Evolutionary conservation across 2,888 invertebrate species (phyloP).

Genomic region (Scaptomyza caliginosa): DNA sequence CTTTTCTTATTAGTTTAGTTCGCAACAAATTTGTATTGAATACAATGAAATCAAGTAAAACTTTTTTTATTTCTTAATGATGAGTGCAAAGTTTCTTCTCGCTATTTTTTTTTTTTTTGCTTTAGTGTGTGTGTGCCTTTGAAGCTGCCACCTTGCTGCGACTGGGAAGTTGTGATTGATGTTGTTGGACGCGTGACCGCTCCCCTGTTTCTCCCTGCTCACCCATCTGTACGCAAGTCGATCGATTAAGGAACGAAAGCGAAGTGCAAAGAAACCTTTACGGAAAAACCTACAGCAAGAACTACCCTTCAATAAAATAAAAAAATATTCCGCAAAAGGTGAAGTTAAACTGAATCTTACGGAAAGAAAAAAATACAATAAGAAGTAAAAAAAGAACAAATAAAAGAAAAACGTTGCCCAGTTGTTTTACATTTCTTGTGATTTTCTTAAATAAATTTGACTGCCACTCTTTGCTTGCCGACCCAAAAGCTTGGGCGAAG

Average conservation of each 20-base stretch:
- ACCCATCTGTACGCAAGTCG: conserved; percentile 24
- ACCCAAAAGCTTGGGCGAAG: neutral
- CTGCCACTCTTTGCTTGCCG: conserved; percentile 26
- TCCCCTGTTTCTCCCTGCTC: no score
- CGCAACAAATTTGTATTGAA: no score
- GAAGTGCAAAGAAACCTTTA: conserved; percentile 46
- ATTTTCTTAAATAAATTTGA: conserved; percentile 78
- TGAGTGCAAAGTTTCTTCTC: neutral
- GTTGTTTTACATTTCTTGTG: conserved; percentile 75
- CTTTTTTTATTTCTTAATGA: no score
- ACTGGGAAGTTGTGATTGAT: conserved; percentile 55
- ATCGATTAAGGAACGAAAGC: conserved; percentile 51
- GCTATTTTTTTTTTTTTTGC: conserved; percentile 1
- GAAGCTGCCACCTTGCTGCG: conserved; percentile 36
- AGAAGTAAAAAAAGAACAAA: conserved; percentile 49
- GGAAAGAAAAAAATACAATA: conserved; percentile 15
- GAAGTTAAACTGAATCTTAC: conserved; percentile 26
- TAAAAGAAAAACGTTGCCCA: conserved; percentile 53
- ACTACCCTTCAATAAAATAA: conserved; percentile 62
- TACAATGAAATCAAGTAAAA: no score
- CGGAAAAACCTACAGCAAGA: conserved; percentile 31
- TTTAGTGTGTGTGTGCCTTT: conserved; percentile 14
- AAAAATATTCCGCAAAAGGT: neutral
- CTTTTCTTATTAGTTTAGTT: no score
- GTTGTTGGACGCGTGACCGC: conserved; percentile 42